Base-by-base conservation (phyloP, 2,888 invertebrate genomes). In the Ophioninae sp. region DNA sequence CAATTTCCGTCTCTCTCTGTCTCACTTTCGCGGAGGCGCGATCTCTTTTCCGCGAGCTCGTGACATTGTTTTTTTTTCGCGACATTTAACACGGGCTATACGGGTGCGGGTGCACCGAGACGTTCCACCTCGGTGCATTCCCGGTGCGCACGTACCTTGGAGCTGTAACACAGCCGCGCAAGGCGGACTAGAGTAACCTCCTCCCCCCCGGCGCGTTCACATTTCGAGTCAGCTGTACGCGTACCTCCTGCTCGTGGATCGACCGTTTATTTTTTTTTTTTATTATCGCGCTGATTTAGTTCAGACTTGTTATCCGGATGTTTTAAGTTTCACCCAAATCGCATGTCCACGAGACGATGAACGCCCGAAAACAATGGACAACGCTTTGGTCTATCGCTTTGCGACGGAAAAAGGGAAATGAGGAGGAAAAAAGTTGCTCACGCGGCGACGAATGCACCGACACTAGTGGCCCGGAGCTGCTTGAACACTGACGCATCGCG, bases 111-210 rank as follows among this genome's bases (percentile, higher is more conserved):
- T 39, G 76, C 83, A 67, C 74, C 64, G 5, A 64, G 23, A 20
- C 20, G 59, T 59, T 20, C 30, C 39, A n/a, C 13, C n/a, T 58
- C n/a, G 61, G 83, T 80, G 73, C 83, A 78, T 69, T 73, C 10
- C 58, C 0, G 10, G 83, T 83, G 64, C 83, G 68, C 61, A 71
- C 83, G 78, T 76, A 83, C 83, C 82, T 10, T 73, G 65, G 39
- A 23, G 61, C 77, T 64, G 44, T 44, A 44, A 44, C 44, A 58
- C 56, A 83, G 64, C 77, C 77, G 82, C 82, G 56, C 59, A 37
- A 63, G 44, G 73, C 80, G 83, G 68, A 83, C 80, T 68, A 71
- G 58, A 78, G 41, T 44, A 44, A 44, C 44, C 44, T 44, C 44
- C 44, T 44, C 44, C 44, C 44, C 44, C 44, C 10, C 44, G 10